Evolutionary conservation across 2,113 vertebrate species (phyloP), one percentile per base, ranked within the genome.

Genomic region (Plecotus auritus): DNA sequence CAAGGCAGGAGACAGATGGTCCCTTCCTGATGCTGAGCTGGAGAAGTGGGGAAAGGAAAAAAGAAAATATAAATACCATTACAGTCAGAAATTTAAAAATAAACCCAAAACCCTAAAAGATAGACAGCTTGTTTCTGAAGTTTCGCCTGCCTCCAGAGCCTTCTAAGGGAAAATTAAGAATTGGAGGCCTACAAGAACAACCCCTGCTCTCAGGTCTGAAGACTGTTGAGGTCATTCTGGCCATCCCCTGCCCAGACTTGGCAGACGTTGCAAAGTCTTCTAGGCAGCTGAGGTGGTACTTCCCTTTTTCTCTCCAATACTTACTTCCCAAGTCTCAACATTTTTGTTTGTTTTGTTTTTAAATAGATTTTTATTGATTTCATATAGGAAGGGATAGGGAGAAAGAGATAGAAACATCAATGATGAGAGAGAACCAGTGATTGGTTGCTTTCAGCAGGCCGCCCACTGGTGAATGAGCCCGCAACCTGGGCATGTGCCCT

Each of bases 81-180:
- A 90, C 95, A 95, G 92, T 92, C 90, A 92, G 92, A 91, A 95
- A 97, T 94, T 92, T 96, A 95, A 97, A 97, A 97, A 97, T 97
- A 97, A 96, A 94, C 94, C 47, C 13, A 94, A 96, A 96, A 90
- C 47, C 85, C 88, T 70, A 81, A 94, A 95, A 93, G 94, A 97
- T 96, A 97, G 97, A 95, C 94, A 97, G 95, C 91, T 88, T 88
- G 88, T 51, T 95, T 91, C 94, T 88, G 85, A 97, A 56, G 67
- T 90, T 90, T 54, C 0, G 42, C 88, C 76, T 78, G 90, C 37
- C 84, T 90, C 72, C 66, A 90, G 73, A 64, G 40, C 17, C 76
- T 86, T 88, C 91, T 66, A 86, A 70, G 83, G 66, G 83, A 89
- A 81, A 80, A 66, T 0, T 77, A 12, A 89, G 70, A 77, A 56